Percentiles rank a stretch among this genome's conserved stretches.
phyloP scores from a whole-genome alignment of 2,797 vertebrate species.

The Adelosebastes latens region DNA sequence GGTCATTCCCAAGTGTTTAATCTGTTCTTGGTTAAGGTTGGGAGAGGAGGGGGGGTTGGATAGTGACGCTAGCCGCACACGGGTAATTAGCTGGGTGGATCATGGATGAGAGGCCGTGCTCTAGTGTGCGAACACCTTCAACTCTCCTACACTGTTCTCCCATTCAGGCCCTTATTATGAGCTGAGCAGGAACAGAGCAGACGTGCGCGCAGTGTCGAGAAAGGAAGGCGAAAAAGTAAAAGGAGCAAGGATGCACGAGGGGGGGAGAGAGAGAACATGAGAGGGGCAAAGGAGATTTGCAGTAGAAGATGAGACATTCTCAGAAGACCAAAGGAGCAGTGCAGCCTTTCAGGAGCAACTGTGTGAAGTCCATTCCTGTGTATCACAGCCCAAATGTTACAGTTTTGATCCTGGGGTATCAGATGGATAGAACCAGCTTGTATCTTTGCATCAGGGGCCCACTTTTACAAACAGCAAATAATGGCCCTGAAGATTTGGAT shows the following conservation, averaged over 20 bases:
- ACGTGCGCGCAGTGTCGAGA: background rate
- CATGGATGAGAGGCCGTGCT: constrained; percentile 67
- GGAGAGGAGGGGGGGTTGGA: background rate
- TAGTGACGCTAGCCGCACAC: constrained; percentile 32
- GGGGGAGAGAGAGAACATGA: constrained; percentile 26
- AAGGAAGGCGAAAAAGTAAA: constrained; percentile 10
- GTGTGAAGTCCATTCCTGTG: constrained; percentile 48
- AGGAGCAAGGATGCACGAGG: constrained; percentile 26
- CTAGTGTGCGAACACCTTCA: constrained; percentile 66
- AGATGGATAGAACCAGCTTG: constrained; percentile 15
- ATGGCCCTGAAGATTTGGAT: background rate
- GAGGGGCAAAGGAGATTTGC: constrained; percentile 32
- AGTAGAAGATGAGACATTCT: constrained; percentile 56
- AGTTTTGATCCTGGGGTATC: constrained; percentile 49
- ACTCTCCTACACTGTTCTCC: constrained; percentile 27
- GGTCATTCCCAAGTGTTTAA: constrained; percentile 83
- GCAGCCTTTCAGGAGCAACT: constrained; percentile 41
- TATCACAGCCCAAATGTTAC: constrained; percentile 52
- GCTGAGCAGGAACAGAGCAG: constrained; percentile 24
- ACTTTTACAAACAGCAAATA: constrained; percentile 4
- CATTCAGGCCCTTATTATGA: constrained; percentile 64
- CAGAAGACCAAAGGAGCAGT: constrained; percentile 54
- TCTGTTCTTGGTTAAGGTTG: constrained; percentile 65
- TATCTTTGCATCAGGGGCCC: constrained; percentile 12
- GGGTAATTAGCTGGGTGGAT: constrained; percentile 78